Percentiles rank a stretch among this genome's conserved stretches.
Conservation (phyloP, 2,113 vertebrate genomes). For the Tinamus guttatus region DNA sequence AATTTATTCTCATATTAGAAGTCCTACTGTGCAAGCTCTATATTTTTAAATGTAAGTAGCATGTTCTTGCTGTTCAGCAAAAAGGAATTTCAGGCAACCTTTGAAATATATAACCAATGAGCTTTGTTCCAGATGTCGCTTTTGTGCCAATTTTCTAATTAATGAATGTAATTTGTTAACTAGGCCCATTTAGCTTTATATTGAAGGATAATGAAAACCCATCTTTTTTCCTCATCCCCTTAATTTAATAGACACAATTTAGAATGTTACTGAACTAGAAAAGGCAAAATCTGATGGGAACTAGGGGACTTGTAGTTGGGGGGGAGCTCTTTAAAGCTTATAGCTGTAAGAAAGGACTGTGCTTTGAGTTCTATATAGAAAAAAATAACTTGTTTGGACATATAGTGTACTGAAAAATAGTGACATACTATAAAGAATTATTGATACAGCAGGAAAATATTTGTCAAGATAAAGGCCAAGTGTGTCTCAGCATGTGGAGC, state of each 20-base stretch:
- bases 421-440: neutral
- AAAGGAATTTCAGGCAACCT: conserved; percentile 55
- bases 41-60: conserved; percentile 56
- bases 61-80: conserved; percentile 53
- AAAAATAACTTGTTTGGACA: neutral
- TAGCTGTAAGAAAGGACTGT: neutral
- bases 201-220: conserved; percentile 52
- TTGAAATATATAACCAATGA: conserved; percentile 50
- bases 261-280: conserved; percentile 13
- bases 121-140: conserved; percentile 44
- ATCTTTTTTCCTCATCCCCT: conserved; percentile 46
- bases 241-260: conserved; percentile 21
- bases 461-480: neutral
- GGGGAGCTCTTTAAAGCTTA: neutral
- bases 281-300: neutral
- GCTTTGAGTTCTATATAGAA: neutral
- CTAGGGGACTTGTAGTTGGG: neutral
- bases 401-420: neutral
- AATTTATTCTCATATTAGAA: conserved; percentile 59
- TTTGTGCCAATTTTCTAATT: conserved; percentile 66
- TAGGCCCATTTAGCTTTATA: conserved; percentile 39
- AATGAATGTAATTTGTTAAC: conserved; percentile 50
- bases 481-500: neutral
- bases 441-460: neutral
- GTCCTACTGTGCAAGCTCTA: conserved; percentile 39